A percentile compares a stretch with the other conserved stretches of the same genome.
These are phyloP conservation scores for Rhysida immarginata DNA, from an alignment of 1,140 invertebrate species.

Conservation along the genomic window DNA sequence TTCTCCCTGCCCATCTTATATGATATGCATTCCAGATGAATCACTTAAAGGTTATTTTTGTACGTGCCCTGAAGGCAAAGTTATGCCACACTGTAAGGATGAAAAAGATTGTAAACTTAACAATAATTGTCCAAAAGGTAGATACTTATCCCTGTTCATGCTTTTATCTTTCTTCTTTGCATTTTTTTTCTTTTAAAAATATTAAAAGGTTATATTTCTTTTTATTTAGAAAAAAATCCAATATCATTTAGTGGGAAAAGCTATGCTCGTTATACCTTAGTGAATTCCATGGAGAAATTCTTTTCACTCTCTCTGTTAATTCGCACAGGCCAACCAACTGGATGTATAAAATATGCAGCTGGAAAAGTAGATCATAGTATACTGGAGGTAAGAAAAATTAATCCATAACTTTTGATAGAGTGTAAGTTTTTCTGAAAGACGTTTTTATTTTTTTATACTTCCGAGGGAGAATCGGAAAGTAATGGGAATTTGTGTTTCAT, in stretches of 20 bases:
- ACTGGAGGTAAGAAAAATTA: constrained; percentile 50
- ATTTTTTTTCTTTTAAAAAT: no score
- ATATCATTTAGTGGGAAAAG: constrained; percentile 70
- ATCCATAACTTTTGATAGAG: no score
- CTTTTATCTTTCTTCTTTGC: background rate
- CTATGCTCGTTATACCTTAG: constrained; percentile 60
- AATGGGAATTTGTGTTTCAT: no score
- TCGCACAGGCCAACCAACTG: constrained; percentile 64
- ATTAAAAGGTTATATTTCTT: constrained; percentile 6
- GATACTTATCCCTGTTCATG: no score
- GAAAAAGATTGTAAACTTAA: no score
- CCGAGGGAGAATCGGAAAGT: no score
- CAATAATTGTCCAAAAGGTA: no score
- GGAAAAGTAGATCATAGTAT: constrained; percentile 79
- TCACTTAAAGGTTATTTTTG: constrained; percentile 54
- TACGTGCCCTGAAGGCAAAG: constrained; percentile 55
- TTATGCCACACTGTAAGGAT: constrained; percentile 47
- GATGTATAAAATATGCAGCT: constrained; percentile 70
- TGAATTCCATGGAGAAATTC: constrained; percentile 53
- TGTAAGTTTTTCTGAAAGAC: no score
- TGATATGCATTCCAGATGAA: constrained; percentile 56
- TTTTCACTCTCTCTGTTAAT: constrained; percentile 62
- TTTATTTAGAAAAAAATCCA: constrained; percentile 35
- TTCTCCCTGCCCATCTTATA: constrained; percentile 48
- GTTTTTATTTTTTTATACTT: no score